A percentile compares a stretch with the other conserved stretches of the same genome.
Evolutionary conservation across 2,888 invertebrate genomes (phyloP).

Genomic region (Amphipoea oculea): DNA sequence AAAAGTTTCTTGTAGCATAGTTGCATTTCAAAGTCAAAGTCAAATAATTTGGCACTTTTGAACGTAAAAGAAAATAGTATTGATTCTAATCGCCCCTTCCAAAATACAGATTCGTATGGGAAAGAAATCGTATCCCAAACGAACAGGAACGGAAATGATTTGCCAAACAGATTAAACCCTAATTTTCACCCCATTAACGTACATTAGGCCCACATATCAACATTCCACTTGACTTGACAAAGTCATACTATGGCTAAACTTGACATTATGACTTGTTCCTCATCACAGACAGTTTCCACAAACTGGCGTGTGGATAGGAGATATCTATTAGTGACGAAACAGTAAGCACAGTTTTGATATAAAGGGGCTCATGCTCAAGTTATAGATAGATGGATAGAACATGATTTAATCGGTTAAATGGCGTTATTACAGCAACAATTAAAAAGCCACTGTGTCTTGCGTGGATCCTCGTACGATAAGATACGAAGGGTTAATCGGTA

Average conservation of each 20-base stretch:
- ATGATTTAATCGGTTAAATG: background rate
- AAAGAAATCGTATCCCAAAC: no score
- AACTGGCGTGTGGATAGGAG: background rate
- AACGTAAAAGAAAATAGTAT: no score
- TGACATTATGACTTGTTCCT: background rate
- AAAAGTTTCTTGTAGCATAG: background rate
- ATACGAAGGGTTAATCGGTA: background rate
- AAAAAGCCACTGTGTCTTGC: background rate
- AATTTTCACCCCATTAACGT: background rate
- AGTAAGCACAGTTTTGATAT: background rate
- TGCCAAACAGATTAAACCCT: background rate
- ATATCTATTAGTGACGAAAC: background rate
- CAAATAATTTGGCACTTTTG: no score
- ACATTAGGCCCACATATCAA: background rate
- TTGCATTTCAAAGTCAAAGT: background rate
- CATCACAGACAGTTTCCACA: background rate
- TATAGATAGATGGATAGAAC: background rate
- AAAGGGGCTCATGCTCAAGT: background rate
- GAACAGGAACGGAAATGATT: background rate
- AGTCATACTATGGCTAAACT: background rate
- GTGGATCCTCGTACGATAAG: background rate
- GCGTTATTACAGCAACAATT: background rate
- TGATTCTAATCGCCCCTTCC: no score
- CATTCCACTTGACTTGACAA: constrained; percentile 12
- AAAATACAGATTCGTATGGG: no score